phyloP scores from a whole-genome alignment of 2,888 invertebrate genomes.

The Crocallis elinguaria region DNA sequence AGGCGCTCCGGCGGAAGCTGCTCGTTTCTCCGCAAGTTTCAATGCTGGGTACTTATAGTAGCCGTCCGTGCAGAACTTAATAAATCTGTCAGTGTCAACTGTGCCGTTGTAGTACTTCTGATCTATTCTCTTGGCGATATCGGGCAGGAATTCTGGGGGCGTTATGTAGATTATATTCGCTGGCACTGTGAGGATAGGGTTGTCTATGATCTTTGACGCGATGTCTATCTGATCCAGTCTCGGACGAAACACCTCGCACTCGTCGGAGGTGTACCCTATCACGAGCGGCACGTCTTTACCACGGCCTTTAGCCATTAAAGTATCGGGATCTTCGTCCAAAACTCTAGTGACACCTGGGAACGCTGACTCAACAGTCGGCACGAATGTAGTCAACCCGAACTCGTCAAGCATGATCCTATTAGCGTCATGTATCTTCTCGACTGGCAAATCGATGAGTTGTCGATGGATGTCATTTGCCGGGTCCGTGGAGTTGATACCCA shows the following conservation, averaged over 20 bases:
- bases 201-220: constrained; percentile 44
- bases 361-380: constrained; percentile 65
- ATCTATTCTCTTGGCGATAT: constrained; percentile 46
- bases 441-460: constrained; percentile 56
- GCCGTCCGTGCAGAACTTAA: constrained; percentile 59
- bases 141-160: constrained; percentile 36
- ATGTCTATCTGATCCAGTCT: constrained; percentile 59
- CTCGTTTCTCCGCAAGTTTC: constrained; percentile 51
- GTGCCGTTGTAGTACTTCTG: constrained; percentile 56
- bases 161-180: constrained; percentile 48
- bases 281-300: constrained; percentile 65
- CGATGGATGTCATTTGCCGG: constrained; percentile 54
- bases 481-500: constrained; percentile 71
- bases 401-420: constrained; percentile 54
- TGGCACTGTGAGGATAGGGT: constrained; percentile 53
- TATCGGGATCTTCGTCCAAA: constrained; percentile 66
- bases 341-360: constrained; percentile 62
- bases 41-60: constrained; percentile 66
- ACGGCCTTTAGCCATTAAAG: constrained; percentile 54
- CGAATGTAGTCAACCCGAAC: constrained; percentile 60
- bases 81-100: constrained; percentile 53
- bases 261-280: constrained; percentile 64
- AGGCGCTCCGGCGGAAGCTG: constrained; percentile 58
- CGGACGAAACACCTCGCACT: constrained; percentile 66
- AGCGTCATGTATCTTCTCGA: constrained; percentile 59